Percentiles rank a stretch among this genome's conserved stretches.
phyloP scores from a whole-genome alignment of 2,113 vertebrate species.

The Oreochromis niloticus region DNA sequence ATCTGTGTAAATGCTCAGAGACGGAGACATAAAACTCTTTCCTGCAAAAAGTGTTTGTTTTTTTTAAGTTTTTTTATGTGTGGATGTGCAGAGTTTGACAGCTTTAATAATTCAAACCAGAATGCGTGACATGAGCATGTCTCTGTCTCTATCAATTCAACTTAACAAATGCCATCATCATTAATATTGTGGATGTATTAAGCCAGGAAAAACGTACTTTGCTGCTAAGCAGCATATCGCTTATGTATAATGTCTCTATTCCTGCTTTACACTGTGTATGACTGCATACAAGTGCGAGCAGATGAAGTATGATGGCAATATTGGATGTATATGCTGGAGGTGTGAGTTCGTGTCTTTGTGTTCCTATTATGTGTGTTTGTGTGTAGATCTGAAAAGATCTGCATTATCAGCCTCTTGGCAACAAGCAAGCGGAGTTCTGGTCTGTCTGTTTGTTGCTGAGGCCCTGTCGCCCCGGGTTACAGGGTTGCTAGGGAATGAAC shows the following conservation, averaged over 20 bases:
- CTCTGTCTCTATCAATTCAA: not conserved
- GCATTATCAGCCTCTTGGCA: conserved; percentile 33
- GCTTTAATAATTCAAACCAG: not conserved
- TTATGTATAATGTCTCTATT: not conserved
- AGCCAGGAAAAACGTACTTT: not conserved
- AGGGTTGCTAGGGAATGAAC: conserved; percentile 50
- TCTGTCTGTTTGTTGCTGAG: conserved; percentile 27
- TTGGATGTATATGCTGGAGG: not conserved
- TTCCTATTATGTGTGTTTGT: not conserved
- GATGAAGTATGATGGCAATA: not conserved
- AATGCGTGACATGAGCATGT: not conserved
- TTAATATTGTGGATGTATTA: not conserved
- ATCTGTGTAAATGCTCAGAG: not conserved
- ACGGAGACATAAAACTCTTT: not conserved
- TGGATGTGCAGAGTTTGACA: not conserved
- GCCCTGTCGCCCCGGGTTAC: conserved; percentile 47
- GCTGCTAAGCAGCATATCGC: not conserved
- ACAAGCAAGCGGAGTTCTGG: conserved; percentile 7
- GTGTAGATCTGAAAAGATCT: not conserved
- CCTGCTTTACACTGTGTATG: not conserved
- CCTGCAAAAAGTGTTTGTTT: not conserved
- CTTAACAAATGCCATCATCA: not conserved
- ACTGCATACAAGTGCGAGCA: not conserved
- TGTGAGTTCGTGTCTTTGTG: not conserved
- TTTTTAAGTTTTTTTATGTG: not conserved